Base-by-base conservation (phyloP, 2,888 invertebrate species). In the Germaria angustata region DNA sequence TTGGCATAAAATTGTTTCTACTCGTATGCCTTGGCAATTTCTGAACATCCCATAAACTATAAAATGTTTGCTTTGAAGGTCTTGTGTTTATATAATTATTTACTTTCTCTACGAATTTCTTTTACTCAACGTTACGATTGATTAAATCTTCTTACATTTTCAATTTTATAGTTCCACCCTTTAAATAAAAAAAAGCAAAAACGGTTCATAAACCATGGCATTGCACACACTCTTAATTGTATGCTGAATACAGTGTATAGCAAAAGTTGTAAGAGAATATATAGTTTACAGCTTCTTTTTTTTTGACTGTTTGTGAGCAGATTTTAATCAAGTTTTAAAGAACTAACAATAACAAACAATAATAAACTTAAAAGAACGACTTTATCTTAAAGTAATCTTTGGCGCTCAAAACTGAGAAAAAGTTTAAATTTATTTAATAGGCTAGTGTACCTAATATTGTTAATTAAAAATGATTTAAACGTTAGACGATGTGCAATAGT, bases 161-260 rank as follows among this genome's bases (percentile, higher is more conserved):
- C 8, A 66, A 72, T 59, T 59, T 66, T n/a, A 71, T 69, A 41
- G 68, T 46, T 49, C 78, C 78, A 49, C 78, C 78, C 61, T 80
- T 66, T 53, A 24, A 73, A 49, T 41, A 51, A 11, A 41, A n/a
- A n/a, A 53, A 49, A 59, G 6, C 9, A 32, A 36, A n/a, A 20
- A 57, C 32, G 34, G 39, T 9, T 51, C 39, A 51, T 28, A 49
- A 41, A 34, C 28, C 41, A 41, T 39, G 24, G 7, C 28, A 20
- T 34, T 59, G 28, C 28, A 41, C 17, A 32, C 3, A 20, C 3
- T 17, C 7, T 32, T 28, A 28, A 15, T 2, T 7, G 22, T 59
- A 36, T 13, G 11, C 15, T 8, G 15, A 13, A 11, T 66, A 61
- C 72, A 72, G 61, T 72, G 51, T 24, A 0, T 11, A 24, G 1